phyloP scores from a whole-genome alignment of 2,113 vertebrate genomes.

The Calonectris borealis region DNA sequence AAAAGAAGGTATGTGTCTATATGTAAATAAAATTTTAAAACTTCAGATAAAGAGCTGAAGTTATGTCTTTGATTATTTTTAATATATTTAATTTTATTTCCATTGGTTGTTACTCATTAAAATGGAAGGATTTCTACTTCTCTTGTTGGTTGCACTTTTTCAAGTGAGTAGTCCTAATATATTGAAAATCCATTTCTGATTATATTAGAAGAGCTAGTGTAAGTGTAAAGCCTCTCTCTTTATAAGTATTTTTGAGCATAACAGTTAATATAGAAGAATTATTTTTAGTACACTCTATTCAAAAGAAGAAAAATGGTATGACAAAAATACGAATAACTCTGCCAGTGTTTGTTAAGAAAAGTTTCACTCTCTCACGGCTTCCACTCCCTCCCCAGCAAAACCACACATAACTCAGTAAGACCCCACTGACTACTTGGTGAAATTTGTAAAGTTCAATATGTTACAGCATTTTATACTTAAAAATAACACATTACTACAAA shows the following conservation, averaged over 20 bases:
- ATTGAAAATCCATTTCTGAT: slow-evolving; percentile 40
- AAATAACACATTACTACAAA: not conserved
- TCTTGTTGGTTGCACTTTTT: not conserved
- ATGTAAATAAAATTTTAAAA: not conserved
- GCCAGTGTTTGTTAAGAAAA: not conserved
- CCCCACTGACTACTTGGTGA: not conserved
- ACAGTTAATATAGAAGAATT: slow-evolving; percentile 22
- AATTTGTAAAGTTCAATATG: not conserved
- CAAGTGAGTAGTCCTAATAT: not conserved
- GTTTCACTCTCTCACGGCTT: not conserved
- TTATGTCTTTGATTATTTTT: not conserved
- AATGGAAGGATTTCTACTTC: not conserved
- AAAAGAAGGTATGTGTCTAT: rapidly evolving
- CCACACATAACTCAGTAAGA: not conserved
- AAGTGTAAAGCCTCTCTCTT: slow-evolving; percentile 49
- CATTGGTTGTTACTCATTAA: not conserved
- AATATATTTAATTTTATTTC: not conserved
- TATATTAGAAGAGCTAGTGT: not conserved
- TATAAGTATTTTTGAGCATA: slow-evolving; percentile 41
- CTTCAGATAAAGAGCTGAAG: not conserved
- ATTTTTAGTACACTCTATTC: slow-evolving; percentile 49
- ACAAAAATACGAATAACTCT: not conserved
- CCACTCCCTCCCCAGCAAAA: not conserved
- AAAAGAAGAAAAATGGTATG: slow-evolving; percentile 33
- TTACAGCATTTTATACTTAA: not conserved